Evolutionary conservation across 2,797 vertebrate genomes (phyloP).

Genomic region (Sebastolobus alascanus): DNA sequence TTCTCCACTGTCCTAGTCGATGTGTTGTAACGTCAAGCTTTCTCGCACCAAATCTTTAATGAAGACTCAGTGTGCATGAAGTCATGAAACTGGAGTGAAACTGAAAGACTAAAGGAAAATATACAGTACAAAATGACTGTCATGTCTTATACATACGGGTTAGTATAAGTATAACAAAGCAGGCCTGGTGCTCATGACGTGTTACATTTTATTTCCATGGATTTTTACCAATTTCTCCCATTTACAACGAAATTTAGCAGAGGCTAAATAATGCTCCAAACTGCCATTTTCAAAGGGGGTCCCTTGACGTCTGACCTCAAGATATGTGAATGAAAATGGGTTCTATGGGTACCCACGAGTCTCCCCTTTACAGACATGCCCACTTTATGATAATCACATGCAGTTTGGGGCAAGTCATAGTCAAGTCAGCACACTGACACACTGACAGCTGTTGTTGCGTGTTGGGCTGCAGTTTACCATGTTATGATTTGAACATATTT

Average conservation of each 20-base stretch:
- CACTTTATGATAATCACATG: no score
- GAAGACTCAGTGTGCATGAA: not conserved
- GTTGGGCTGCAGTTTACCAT: no score
- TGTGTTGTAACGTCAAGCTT: not conserved
- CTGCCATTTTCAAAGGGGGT: no score
- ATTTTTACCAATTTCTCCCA: not conserved
- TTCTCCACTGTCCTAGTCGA: not conserved
- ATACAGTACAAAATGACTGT: not conserved
- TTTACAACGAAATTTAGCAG: not conserved
- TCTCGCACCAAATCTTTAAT: not conserved
- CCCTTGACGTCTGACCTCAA: no score
- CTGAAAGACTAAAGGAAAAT: not conserved
- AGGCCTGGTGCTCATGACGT: not conserved
- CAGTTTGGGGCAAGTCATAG: no score
- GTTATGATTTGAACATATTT: no score
- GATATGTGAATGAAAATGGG: no score
- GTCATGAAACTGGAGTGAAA: not conserved
- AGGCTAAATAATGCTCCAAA: no score
- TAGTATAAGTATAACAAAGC: not conserved
- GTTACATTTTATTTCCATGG: not conserved
- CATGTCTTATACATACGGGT: not conserved
- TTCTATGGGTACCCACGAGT: no score
- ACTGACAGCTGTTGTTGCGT: no score
- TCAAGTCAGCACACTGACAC: no score
- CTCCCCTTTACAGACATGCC: no score